phyloP scores from a whole-genome alignment of 35 echinoderm and acorn worm genomes.

The Acanthaster planci region DNA sequence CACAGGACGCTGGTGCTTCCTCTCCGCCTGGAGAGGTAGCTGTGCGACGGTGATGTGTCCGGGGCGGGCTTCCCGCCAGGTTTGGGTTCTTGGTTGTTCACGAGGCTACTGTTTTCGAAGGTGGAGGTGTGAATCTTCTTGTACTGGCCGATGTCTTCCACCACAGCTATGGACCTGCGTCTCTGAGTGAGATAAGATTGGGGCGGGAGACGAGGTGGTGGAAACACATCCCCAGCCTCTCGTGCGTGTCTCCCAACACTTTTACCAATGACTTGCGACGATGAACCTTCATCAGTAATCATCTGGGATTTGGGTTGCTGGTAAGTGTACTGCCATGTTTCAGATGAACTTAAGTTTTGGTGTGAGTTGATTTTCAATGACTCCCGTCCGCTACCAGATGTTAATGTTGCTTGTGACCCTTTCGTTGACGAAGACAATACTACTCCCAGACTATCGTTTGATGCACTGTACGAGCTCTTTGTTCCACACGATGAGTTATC shows the following conservation, averaged over 20 bases:
- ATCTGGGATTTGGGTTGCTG: no score
- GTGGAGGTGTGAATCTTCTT: background rate
- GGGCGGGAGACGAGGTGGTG: background rate
- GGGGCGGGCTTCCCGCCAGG: background rate
- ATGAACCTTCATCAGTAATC: no score
- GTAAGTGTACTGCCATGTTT: no score
- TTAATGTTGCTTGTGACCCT: no score
- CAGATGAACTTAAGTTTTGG: no score
- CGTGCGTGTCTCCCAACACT: no score
- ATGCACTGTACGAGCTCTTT: background rate
- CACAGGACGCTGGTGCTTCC: background rate
- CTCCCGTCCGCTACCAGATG: no score
- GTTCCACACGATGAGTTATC: slow-evolving; percentile 10
- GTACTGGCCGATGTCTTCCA: background rate
- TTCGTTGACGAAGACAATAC: no score
- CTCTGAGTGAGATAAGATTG: background rate
- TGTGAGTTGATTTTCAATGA: no score
- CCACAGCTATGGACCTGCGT: background rate
- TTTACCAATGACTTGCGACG: no score
- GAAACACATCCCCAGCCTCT: no score
- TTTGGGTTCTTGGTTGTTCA: background rate
- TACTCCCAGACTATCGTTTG: background rate
- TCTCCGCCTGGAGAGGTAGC: background rate
- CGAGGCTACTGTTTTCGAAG: background rate
- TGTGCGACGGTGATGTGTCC: background rate